phyloP scores from a whole-genome alignment of 2,888 invertebrate species.

The Dendrolimus pini region DNA sequence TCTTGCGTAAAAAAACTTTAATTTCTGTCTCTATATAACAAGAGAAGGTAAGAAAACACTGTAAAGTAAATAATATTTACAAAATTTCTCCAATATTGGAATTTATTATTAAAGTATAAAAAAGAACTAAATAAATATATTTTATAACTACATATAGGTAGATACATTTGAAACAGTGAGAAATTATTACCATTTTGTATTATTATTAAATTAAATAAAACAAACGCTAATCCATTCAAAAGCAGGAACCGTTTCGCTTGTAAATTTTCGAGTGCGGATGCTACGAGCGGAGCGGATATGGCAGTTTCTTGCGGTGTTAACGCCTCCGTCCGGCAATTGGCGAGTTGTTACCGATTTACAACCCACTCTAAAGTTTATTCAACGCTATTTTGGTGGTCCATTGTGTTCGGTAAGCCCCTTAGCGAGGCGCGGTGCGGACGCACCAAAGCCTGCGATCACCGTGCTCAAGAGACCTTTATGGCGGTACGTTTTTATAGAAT shows the following conservation, averaged over 20 bases:
- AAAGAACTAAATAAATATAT: no score
- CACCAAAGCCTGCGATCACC: slow-evolving; percentile 30
- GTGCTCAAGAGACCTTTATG: slow-evolving; percentile 50
- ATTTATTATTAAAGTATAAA: no score
- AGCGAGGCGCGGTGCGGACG: slow-evolving; percentile 22
- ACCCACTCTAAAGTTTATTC: slow-evolving; percentile 69
- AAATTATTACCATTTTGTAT: no score
- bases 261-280: slow-evolving; percentile 69
- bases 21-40: no score
- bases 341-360: slow-evolving; percentile 69
- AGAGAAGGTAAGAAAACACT: no score
- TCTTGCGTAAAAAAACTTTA: no score
- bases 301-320: slow-evolving; percentile 58
- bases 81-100: no score
- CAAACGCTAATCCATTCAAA: not conserved
- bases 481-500: slow-evolving; percentile 46
- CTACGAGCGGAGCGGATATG: slow-evolving; percentile 54
- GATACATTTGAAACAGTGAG: no score
- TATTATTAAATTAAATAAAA: no score
- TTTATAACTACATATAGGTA: no score
- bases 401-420: slow-evolving; percentile 57
- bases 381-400: slow-evolving; percentile 70
- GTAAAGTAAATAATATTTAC: no score
- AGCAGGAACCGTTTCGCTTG: slow-evolving; percentile 4
- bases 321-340: slow-evolving; percentile 73